Base-by-base conservation (phyloP, 2,888 invertebrate genomes). In the Monopis laevigella region DNA sequence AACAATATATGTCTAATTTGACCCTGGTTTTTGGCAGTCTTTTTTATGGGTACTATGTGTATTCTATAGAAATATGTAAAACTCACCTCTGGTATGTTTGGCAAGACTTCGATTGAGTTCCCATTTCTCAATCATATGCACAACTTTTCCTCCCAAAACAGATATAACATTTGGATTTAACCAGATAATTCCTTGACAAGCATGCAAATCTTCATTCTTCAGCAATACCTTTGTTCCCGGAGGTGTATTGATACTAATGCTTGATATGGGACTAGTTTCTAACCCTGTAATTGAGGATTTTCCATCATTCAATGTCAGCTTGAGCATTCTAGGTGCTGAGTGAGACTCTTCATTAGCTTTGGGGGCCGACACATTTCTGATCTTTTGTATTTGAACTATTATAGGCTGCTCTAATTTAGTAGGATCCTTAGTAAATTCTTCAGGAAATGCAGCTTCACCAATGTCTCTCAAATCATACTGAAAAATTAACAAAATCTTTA, bases 301-400 rank as follows among this genome's bases (percentile, higher is more conserved):
- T 1, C 96, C 96, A 77, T 96, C 96, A 11, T 92, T 93, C 46
- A 96, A 67, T 1, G 88, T 89, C 17, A 96, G 61, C 59, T 92
- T 93, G 42, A 95, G 71, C 84, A 96, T 88, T 13, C 93, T 85
- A 5, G 95, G 94, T 8, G 93, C 92, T 45, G 84, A 82, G 47
- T 85, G 85, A 4, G 91, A 92, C 48, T 93, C 92, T 66, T 95
- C 94, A 64, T 94, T 93, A 10, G 88, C 88, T 73, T 96, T 96
- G 3, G 96, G 96, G 19, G 94, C 93, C 8, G 94, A 86, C 34
- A 95, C 87, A 75, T 96, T 96, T 10, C 93, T 85, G 38, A 95
- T 82, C 71, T 93, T 93, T 62, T 90, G 90, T 53, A 96, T 87
- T 83, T 96, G 96, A 32, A 96, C 80, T 26, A 96, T 88, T 48